Conservation (phyloP, 2,113 vertebrate species). For the Paradisaea rubra region DNA sequence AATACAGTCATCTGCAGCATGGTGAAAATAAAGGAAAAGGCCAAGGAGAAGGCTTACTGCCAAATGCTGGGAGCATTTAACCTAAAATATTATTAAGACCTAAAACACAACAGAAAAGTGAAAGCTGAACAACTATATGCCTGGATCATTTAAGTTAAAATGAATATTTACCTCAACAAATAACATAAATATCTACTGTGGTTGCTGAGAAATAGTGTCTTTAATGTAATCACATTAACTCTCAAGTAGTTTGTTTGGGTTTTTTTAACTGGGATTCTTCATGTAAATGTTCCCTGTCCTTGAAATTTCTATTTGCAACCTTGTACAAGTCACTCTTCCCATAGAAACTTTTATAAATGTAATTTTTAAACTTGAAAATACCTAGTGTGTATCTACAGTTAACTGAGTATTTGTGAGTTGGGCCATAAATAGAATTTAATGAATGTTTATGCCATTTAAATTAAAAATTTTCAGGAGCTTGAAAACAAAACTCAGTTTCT, state of each 20-base stretch:
- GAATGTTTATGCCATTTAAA: not conserved
- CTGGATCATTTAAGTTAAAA: not conserved
- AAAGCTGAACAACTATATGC: not conserved
- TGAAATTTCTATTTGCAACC: not conserved
- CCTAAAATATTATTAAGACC: not conserved
- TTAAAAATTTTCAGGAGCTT: not conserved
- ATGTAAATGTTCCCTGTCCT: not conserved
- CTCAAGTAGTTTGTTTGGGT: not conserved
- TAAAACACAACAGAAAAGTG: not conserved
- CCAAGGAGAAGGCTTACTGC: not conserved
- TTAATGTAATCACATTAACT: not conserved
- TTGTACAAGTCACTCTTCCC: not conserved
- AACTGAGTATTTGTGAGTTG: not conserved
- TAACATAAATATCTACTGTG: not conserved
- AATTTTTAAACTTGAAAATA: not conserved
- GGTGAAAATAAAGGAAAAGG: not conserved
- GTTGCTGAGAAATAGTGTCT: not conserved
- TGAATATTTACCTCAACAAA: not conserved
- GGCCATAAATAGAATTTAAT: not conserved
- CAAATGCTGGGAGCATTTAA: not conserved
- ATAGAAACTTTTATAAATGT: not conserved
- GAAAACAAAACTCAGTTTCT: not conserved
- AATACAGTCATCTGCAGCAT: not conserved
- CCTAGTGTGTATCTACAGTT: not conserved
- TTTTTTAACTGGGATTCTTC: not conserved